A percentile compares a stretch with the other conserved stretches of the same genome.
These are phyloP conservation scores for Lemur catta DNA, from an alignment of 2,797 vertebrate genomes.

Conservation along the genomic window DNA sequence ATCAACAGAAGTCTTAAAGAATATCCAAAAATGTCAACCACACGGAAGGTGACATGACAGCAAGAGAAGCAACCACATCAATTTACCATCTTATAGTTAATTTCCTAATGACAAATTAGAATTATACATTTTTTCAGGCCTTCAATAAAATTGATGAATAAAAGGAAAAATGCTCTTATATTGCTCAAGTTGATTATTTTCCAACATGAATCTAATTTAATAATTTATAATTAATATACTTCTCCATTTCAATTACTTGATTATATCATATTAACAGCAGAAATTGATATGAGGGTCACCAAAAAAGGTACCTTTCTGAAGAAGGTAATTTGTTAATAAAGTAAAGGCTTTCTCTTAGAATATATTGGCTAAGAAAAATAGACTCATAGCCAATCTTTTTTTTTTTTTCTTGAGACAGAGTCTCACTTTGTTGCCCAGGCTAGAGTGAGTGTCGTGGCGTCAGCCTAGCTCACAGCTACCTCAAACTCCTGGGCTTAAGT, in stretches of 20 bases:
- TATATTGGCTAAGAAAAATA: background rate
- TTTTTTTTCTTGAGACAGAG: no score
- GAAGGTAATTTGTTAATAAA: background rate
- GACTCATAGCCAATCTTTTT: background rate
- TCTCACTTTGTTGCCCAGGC: no score
- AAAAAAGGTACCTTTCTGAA: background rate
- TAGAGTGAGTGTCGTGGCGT: no score
- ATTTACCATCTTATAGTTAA: constrained; percentile 14
- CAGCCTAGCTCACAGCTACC: no score
- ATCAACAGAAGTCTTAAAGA: constrained; percentile 1
- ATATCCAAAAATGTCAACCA: background rate
- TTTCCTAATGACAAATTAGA: constrained; percentile 24
- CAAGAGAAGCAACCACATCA: background rate
- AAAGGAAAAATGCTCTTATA: background rate
- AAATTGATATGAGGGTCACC: background rate
- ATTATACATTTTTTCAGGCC: background rate
- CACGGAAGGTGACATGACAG: background rate
- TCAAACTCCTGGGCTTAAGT: no score
- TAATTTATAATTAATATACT: background rate
- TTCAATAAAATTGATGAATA: constrained; percentile 10
- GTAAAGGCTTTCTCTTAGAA: background rate
- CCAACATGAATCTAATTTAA: background rate
- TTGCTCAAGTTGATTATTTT: background rate
- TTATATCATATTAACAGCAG: background rate
- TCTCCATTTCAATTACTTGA: background rate